A percentile compares a stretch with the other conserved stretches of the same genome.
phyloP scores from a whole-genome alignment of 92 coral and sea anemone species.

The Anthopleura xanthogrammica region DNA sequence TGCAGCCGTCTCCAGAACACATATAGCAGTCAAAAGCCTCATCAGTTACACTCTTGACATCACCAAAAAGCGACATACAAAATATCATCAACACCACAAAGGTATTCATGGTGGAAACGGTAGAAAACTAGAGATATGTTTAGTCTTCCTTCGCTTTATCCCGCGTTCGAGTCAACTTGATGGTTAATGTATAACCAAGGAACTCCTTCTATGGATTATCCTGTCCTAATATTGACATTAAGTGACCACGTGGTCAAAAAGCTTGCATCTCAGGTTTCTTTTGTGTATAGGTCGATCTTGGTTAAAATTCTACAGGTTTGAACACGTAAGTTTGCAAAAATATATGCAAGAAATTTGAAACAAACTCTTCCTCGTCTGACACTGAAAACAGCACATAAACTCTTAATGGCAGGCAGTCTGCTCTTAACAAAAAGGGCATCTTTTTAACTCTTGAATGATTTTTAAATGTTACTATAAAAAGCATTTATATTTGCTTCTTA shows the following conservation, averaged over 20 bases:
- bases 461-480: too few relatives aligned
- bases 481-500: not conserved
- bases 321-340: not conserved
- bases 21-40: conserved; percentile 32
- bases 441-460: too few relatives aligned
- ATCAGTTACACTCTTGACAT: not conserved
- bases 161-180: conserved; percentile 1
- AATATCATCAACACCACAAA: not conserved
- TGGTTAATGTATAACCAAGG: conserved; percentile 26
- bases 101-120: conserved; percentile 19
- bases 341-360: too few relatives aligned
- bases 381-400: too few relatives aligned
- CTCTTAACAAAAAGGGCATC: too few relatives aligned
- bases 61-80: not conserved
- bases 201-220: not conserved
- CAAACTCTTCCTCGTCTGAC: too few relatives aligned
- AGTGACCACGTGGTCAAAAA: conserved; percentile 17
- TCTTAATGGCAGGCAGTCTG: too few relatives aligned
- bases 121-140: not conserved
- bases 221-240: conserved; percentile 23
- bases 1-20: conserved; percentile 29
- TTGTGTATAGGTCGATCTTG: too few relatives aligned
- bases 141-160: not conserved
- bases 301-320: too few relatives aligned
- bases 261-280: not conserved